Base-by-base conservation (phyloP, 2,888 invertebrate species). In the Axea sp. region DNA sequence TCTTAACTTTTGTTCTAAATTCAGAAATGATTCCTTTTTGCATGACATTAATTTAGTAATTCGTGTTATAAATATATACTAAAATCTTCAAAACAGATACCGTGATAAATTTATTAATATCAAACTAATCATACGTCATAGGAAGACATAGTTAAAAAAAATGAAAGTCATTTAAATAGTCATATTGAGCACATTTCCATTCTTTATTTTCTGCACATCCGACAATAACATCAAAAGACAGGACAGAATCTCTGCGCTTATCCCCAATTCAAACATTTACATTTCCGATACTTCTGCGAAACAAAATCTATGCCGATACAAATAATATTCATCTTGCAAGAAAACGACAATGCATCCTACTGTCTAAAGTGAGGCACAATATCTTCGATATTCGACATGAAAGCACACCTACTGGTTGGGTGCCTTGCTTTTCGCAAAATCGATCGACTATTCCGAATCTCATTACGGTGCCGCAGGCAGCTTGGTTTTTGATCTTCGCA, bases 391-490 rank as follows among this genome's bases (percentile, higher is more conserved):
- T 30, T 3, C 11, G 19, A 14, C 12, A 15, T 30, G 28, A 41
- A 35, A 24, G 37, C 37, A 9, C 28, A 11, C 24, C 53, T 14
- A 74, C 22, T 15, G 31, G 30, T 9, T 14, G 30, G 24, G 43
- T 22, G 45, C 53, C 72, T 76, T 65, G 59, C 31, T 55, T 19
- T 17, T 65, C 41, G 53, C 60, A 65, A 39, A 65, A 65, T 65
- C 72, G 65, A 73, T 73, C 60, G 47, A 59, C 65, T 65, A 73
- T 73, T 73, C 72, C 72, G 72, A 65, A 73, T 73, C 65, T 60
- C 67, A 73, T 73, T 73, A 73, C 45, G 19, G 26, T 35, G 64
- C 57, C 28, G 51, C 45, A 59, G 64, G 57, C 24, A 24, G 9
- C 43, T 55, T 15, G 62, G 60, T 73, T 65, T 72, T 72, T 72